Evolutionary conservation across 37 sponge, comb jelly and placozoan species (phyloP).

Genomic region (Hexactinellida sp.): DNA sequence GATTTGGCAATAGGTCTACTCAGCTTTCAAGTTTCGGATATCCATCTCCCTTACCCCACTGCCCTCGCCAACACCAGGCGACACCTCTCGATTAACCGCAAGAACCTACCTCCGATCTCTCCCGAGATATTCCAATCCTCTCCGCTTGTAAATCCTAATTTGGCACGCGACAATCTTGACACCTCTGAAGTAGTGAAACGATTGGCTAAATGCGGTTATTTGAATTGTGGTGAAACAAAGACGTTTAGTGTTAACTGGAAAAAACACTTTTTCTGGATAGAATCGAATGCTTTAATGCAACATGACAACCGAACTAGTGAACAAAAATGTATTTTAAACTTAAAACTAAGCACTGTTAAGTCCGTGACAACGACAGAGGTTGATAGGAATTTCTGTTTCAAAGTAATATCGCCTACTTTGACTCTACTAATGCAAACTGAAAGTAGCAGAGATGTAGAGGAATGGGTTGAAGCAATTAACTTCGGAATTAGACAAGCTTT

Average conservation of each 20-base stretch:
- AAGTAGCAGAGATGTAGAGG: conserved; percentile 35
- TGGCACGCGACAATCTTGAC: not conserved
- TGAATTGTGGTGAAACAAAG: not conserved
- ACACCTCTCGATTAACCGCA: not conserved
- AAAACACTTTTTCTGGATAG: not conserved
- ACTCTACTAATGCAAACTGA: conserved; percentile 68
- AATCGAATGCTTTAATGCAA: not conserved
- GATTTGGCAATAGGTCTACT: not conserved
- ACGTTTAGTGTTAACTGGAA: not conserved
- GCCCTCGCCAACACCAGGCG: not conserved
- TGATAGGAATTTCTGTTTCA: conserved; percentile 72
- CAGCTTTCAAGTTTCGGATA: not conserved
- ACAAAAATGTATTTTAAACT: not conserved
- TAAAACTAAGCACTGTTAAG: not conserved
- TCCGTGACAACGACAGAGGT: conserved; percentile 26
- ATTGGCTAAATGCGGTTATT: not conserved
- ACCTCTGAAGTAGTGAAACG: not conserved
- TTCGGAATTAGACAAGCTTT: conserved; percentile 19
- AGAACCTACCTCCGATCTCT: not conserved
- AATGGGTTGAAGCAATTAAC: conserved; percentile 9
- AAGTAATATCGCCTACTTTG: conserved; percentile 49
- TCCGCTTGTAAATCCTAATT: not conserved
- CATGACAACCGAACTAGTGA: not conserved
- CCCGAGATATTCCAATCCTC: not conserved
- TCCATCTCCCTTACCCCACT: not conserved